phyloP scores from a whole-genome alignment of 2,113 vertebrate genomes.

The Prunella himalayana region DNA sequence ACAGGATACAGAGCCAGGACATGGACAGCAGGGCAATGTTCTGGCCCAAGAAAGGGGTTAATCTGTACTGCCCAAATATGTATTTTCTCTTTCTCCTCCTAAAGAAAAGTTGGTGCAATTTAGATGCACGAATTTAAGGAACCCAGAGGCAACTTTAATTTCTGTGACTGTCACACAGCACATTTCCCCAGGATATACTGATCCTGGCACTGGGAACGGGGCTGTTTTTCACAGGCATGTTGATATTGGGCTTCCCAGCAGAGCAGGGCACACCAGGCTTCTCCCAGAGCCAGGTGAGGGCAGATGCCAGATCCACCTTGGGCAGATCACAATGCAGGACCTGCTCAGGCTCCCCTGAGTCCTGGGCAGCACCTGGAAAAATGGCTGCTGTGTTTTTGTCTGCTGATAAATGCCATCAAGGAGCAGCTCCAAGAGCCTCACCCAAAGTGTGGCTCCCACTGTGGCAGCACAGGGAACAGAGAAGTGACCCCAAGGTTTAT shows the following conservation, averaged over 20 bases:
- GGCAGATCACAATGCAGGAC: neutral
- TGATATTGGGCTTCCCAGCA: neutral
- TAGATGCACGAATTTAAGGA: constrained; percentile 12
- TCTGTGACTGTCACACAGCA: constrained; percentile 4
- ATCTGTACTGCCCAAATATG: neutral
- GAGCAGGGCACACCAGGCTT: neutral
- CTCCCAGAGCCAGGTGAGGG: neutral
- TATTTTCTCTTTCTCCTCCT: neutral
- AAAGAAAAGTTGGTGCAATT: constrained; percentile 21
- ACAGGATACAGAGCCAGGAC: neutral
- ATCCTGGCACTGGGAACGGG: neutral
- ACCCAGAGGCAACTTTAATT: constrained; percentile 31
- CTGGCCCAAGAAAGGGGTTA: neutral
- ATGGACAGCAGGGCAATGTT: neutral
- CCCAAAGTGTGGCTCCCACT: neutral
- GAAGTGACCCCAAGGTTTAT: neutral
- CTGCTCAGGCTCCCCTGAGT: neutral
- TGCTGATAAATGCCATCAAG: neutral
- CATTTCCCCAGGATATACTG: neutral
- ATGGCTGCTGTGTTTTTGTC: neutral
- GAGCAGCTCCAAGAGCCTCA: neutral
- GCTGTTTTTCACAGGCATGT: neutral
- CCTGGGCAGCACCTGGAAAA: neutral
- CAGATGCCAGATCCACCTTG: neutral
- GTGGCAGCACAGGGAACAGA: accelerated